These are phyloP conservation scores for Zoanthus gigantus DNA, from an alignment of 92 coral and sea anemone genomes.

Conservation along the genomic window DNA sequence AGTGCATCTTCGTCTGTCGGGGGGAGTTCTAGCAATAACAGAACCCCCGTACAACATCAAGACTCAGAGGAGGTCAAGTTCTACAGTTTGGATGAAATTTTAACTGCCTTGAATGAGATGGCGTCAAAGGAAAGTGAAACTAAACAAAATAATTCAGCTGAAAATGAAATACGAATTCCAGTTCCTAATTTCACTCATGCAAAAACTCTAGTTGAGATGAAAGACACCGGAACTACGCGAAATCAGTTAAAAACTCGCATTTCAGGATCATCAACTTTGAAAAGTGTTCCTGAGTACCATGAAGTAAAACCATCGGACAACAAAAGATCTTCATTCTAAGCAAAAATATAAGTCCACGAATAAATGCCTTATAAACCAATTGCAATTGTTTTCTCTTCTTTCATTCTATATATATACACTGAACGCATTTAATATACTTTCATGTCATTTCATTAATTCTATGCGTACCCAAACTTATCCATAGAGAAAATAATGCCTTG, in stretches of 20 bases:
- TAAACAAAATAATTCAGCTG: conserved; percentile 1
- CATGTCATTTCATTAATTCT: too few species aligned
- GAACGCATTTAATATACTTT: too few species aligned
- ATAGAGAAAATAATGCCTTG: too few species aligned
- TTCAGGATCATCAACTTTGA: conserved; percentile 39
- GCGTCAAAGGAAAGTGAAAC: conserved; percentile 32
- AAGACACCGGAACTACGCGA: conserved; percentile 21
- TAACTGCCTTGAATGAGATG: conserved; percentile 71
- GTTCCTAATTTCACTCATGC: conserved; percentile 58
- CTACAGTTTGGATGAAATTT: conserved; percentile 67
- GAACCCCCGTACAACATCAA: conserved; percentile 32
- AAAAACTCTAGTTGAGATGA: conserved; percentile 38
- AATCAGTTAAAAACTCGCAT: conserved; percentile 41
- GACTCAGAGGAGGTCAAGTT: conserved; percentile 17
- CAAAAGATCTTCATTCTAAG: conserved; percentile 24
- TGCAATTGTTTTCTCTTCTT: too few species aligned
- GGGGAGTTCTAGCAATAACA: neutral
- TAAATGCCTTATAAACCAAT: too few species aligned
- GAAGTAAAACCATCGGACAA: conserved; percentile 30
- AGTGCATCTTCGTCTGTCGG: conserved; percentile 54
- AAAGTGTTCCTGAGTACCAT: conserved; percentile 38
- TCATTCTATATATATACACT: too few species aligned
- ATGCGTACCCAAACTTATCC: too few species aligned
- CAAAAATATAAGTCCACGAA: neutral
- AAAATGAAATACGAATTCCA: conserved; percentile 59